phyloP scores from a whole-genome alignment of 2,797 vertebrate genomes.

The Rhodeus uyekii region DNA sequence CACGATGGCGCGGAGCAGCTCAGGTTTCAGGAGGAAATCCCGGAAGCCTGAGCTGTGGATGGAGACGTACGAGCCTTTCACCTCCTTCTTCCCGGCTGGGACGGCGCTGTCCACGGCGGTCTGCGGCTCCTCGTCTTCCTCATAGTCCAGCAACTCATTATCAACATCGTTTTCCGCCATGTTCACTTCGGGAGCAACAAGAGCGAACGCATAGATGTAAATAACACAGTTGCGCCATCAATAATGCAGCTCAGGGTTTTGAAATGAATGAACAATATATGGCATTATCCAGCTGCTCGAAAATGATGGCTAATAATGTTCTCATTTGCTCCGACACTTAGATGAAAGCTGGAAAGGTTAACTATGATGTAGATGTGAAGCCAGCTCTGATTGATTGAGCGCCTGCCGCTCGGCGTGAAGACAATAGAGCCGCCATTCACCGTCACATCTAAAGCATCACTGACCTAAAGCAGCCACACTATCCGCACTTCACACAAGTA shows the following conservation, averaged over 20 bases:
- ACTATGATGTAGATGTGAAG: not conserved
- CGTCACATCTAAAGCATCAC: not conserved
- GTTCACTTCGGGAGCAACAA: conserved; percentile 19
- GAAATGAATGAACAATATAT: not conserved
- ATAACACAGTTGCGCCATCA: not conserved
- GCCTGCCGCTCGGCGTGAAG: not conserved
- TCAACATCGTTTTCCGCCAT: conserved; percentile 83
- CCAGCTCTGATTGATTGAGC: not conserved
- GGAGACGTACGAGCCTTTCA: conserved; percentile 78
- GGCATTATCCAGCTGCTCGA: not conserved
- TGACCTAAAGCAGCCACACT: not conserved
- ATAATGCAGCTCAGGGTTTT: not conserved
- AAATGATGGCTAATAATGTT: too few relatives aligned
- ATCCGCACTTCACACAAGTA: not conserved
- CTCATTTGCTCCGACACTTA: too few relatives aligned
- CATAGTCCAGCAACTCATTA: conserved; percentile 81
- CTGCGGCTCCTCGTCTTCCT: conserved; percentile 81
- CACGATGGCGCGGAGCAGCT: conserved; percentile 86
- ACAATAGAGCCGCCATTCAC: conserved; percentile 36
- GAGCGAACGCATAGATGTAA: not conserved
- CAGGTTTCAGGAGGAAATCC: conserved; percentile 89
- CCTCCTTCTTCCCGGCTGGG: conserved; percentile 72
- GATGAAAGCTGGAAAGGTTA: not conserved
- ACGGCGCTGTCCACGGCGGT: conserved; percentile 64
- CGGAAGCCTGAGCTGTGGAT: conserved; percentile 90